A percentile compares a stretch with the other conserved stretches of the same genome.
phyloP scores from a whole-genome alignment of 2,113 vertebrate species.

The Onychostruthus taczanowskii region DNA sequence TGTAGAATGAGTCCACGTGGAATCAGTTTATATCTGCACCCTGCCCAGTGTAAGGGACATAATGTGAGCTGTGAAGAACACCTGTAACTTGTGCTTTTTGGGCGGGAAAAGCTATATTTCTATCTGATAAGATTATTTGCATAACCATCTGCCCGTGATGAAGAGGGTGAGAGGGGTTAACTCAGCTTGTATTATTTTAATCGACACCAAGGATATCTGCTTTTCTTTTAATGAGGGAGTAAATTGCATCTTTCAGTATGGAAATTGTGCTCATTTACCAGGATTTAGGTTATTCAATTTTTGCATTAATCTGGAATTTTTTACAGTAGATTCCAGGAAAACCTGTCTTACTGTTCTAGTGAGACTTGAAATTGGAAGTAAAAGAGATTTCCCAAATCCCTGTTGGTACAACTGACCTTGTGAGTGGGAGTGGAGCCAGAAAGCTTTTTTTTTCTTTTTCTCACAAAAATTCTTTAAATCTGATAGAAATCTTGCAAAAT shows the following conservation, averaged over 20 bases:
- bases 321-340: not conserved
- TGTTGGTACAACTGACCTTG: not conserved
- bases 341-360: not conserved
- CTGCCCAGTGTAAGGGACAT: not conserved
- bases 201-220: not conserved
- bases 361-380: not conserved
- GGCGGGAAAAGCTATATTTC: rapidly evolving
- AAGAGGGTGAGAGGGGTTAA: not conserved
- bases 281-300: not conserved
- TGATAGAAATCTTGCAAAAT: not conserved
- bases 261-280: not conserved
- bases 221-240: not conserved
- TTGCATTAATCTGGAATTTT: not conserved
- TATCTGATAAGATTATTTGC: not conserved
- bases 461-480: not conserved
- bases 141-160: not conserved
- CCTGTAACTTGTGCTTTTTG: not conserved
- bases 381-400: not conserved
- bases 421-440: not conserved
- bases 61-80: not conserved
- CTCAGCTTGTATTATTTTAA: not conserved
- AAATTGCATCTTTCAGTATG: not conserved
- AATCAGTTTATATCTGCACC: not conserved
- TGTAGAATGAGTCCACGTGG: not conserved
- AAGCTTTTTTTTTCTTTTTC: not conserved